Conservation (phyloP, 2,113 vertebrate genomes). For the Myrmecobius fasciatus region DNA sequence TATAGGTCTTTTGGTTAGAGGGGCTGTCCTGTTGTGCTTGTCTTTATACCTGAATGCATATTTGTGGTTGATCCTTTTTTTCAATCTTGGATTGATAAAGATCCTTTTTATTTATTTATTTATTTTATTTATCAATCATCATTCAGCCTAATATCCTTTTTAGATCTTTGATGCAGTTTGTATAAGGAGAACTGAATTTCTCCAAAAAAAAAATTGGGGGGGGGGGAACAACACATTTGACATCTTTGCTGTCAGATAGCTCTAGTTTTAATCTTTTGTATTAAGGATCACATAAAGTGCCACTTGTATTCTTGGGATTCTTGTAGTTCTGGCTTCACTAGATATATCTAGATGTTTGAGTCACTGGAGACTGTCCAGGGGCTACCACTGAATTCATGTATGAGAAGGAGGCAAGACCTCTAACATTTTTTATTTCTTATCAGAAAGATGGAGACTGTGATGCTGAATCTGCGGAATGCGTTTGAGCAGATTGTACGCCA, state of each 20-base stretch:
- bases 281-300: conserved; percentile 40
- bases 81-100: background rate
- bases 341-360: conserved; percentile 48
- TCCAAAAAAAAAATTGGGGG: too few species aligned
- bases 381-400: conserved; percentile 41
- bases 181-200: background rate
- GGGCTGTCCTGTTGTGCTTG: background rate
- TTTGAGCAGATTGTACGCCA: conserved; percentile 89
- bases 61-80: background rate
- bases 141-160: background rate
- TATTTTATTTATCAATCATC: background rate
- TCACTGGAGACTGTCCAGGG: conserved; percentile 12
- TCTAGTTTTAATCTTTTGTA: conserved; percentile 59
- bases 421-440: conserved; percentile 78
- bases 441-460: conserved; percentile 88
- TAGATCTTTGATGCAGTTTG: background rate
- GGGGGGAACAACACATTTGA: too few species aligned
- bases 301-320: conserved; percentile 32
- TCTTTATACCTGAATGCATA: background rate
- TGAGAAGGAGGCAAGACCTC: conserved; percentile 42
- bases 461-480: conserved; percentile 87
- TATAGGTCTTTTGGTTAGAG: background rate
- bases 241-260: background rate
- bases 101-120: background rate
- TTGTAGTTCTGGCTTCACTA: conserved; percentile 47